Percentiles rank a stretch among this genome's conserved stretches.
phyloP scores from a whole-genome alignment of 2,113 vertebrate genomes.

The Aptenodytes forsteri region DNA sequence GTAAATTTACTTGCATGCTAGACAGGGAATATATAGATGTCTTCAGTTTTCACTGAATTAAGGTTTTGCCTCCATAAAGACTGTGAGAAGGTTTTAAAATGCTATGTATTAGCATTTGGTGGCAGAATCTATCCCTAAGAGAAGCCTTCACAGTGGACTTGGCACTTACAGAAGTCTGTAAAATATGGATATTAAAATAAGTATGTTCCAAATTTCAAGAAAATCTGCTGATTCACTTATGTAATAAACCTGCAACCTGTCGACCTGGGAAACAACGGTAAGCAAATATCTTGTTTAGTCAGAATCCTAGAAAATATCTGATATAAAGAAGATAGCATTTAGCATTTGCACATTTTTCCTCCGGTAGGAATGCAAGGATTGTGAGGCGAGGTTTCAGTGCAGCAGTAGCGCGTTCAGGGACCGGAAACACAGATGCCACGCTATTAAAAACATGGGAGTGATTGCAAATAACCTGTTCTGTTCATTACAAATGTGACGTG shows the following conservation, averaged over 20 bases:
- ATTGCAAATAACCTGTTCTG: too few species aligned
- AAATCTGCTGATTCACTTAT: not conserved
- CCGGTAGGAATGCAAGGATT: not conserved
- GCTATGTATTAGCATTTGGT: not conserved
- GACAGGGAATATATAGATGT: not conserved
- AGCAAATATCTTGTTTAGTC: not conserved
- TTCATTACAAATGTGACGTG: not conserved
- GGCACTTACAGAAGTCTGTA: not conserved
- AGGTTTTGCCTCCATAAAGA: not conserved
- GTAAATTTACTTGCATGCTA: not conserved
- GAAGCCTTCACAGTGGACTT: not conserved
- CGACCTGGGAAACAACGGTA: not conserved
- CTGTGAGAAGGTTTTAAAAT: not conserved
- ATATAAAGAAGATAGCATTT: not conserved
- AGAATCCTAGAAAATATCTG: not conserved
- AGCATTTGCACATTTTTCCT: not conserved
- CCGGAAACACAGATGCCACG: too few species aligned
- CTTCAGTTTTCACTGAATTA: not conserved
- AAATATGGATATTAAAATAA: not conserved
- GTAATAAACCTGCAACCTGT: too few species aligned
- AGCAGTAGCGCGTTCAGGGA: not conserved
- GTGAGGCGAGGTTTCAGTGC: not conserved
- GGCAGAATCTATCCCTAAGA: not conserved
- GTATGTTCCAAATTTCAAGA: not conserved
- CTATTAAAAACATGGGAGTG: too few species aligned